Evolutionary conservation across 1,140 invertebrate genomes (phyloP), one percentile per base, ranked within the genome.

Genomic region (Drosophila seguyi): DNA sequence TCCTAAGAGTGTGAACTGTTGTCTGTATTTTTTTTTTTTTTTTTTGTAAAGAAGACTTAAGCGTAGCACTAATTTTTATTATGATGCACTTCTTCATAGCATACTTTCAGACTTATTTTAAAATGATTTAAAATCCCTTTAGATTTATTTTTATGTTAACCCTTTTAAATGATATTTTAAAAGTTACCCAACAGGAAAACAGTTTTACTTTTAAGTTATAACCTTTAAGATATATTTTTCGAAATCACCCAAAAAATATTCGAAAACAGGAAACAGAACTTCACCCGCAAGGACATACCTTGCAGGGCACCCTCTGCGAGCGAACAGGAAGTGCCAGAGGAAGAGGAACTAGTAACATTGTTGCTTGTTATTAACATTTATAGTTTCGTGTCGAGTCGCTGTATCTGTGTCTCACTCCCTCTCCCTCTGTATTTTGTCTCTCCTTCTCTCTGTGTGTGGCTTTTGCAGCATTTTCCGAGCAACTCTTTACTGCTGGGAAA

Each of bases 361-460:
- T 87, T 87, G 76, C 84, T 84, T 66, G 84, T 87, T 87, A 88
- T 88, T 88, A 88, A 88, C 84, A 87, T 87, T 88, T 88, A 87
- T 87, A 87, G 84, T 88, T 86, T 86, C 80, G 76, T 88, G 84
- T 84, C 65, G 84, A 87, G 45, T 50, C 58, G 48, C 36, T 53
- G 72, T 42, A 60, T 48, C 29, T 39, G 36, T 27, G 42, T 13
- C 34, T 27, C 13, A 14, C 14, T 11, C 14, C 27, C 7, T 8
- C 6, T 18, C 8, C 11, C 22, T 14, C 16, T 56, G 8, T 31
- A 7, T 10, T 29, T 6, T 29, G 11, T 22, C 14, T 4, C 31
- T n/a, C 31, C 6, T 13, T 3, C 18, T 25, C 27, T 18, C 6
- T 42, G 22, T 45, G 38, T 48, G 18, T 22, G 18, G 18, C 14